A percentile compares a stretch with the other conserved stretches of the same genome.
Evolutionary conservation across 2,888 invertebrate genomes (phyloP).

Genomic region (Cancer borealis): DNA sequence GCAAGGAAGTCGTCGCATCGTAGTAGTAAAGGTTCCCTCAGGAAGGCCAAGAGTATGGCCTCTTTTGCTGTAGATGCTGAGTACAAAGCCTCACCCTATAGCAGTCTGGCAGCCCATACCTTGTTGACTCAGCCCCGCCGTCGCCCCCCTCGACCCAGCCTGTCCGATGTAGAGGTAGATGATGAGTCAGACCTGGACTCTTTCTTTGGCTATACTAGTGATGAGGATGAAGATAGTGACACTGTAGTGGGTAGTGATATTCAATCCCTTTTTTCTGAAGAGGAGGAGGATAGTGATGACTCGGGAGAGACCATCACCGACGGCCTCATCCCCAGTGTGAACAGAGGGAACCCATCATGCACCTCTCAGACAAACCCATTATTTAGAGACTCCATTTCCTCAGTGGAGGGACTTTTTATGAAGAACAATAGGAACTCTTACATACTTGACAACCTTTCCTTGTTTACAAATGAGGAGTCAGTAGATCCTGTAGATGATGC

Average conservation of each 20-base stretch:
- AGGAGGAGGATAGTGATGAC: constrained; percentile 31
- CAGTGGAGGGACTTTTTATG: neutral
- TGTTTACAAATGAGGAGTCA: constrained; percentile 67
- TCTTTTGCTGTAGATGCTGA: constrained; percentile 72
- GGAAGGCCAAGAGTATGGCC: constrained; percentile 47
- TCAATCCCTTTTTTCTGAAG: neutral
- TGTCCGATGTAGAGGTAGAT: constrained; percentile 6
- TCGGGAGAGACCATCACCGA: constrained; percentile 26
- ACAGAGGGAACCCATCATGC: constrained; percentile 4
- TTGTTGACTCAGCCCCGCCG: constrained; percentile 58
- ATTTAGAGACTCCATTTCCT: constrained; percentile 40
- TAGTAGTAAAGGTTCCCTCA: constrained; percentile 57
- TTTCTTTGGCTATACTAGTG: constrained; percentile 49
- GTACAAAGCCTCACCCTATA: constrained; percentile 59
- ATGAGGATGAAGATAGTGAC: constrained; percentile 52
- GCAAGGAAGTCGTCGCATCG: constrained; percentile 44
- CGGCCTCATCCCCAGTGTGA: constrained; percentile 25
- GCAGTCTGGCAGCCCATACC: constrained; percentile 61
- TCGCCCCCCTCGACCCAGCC: neutral
- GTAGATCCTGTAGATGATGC: constrained; percentile 57
- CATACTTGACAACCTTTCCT: constrained; percentile 63
- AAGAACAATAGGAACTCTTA: constrained; percentile 8
- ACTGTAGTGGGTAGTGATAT: constrained; percentile 64
- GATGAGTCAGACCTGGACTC: constrained; percentile 60
- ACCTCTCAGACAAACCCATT: constrained; percentile 43